Conservation (phyloP, 2,113 vertebrate species). For the Passerina amoena region DNA sequence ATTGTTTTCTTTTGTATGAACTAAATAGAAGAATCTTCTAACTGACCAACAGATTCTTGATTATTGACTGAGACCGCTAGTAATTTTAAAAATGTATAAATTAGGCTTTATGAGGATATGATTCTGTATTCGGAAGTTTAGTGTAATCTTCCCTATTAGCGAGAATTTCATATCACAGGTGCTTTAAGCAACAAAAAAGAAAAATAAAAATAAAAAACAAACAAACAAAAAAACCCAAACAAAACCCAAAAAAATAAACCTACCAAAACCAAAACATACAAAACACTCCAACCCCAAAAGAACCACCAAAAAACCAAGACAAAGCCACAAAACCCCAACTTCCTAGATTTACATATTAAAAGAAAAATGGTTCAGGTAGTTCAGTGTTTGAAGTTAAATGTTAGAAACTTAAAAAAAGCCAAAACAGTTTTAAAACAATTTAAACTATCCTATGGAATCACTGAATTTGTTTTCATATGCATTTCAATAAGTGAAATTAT, state of each 20-base stretch:
- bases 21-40: background rate
- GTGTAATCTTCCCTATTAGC: background rate
- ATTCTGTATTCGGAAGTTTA: background rate
- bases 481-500: background rate
- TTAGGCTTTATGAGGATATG: background rate
- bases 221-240: background rate
- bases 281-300: background rate
- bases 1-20: background rate
- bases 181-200: background rate
- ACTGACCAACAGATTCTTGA: constrained; percentile 9
- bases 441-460: background rate
- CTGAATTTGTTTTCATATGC: background rate
- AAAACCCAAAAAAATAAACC: too few species aligned
- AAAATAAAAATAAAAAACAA: too few species aligned
- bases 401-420: background rate
- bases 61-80: constrained; percentile 6
- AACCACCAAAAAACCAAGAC: background rate
- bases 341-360: background rate
- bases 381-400: background rate
- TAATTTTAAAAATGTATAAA: background rate
- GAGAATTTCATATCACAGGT: background rate
- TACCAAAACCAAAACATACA: background rate
- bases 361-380: background rate
- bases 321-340: background rate
- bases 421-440: background rate